These are phyloP conservation scores for Lithobates sylvaticus DNA, from an alignment of 2,797 vertebrate species.

Conservation along the genomic window DNA sequence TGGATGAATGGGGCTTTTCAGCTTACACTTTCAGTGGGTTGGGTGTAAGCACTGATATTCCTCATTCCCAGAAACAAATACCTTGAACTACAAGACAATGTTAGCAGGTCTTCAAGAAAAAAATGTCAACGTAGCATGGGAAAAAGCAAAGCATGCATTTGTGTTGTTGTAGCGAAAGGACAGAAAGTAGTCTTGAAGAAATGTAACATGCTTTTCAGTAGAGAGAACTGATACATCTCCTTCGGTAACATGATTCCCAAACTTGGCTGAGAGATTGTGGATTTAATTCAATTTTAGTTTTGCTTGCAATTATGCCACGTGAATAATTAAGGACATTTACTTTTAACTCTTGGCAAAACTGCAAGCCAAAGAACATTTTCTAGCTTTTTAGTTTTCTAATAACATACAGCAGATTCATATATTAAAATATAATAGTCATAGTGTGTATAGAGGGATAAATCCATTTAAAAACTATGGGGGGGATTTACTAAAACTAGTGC, in stretches of 20 bases:
- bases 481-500: no score
- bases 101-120: slow-evolving; percentile 1
- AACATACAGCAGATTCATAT: no score
- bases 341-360: background rate
- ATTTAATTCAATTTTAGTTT: slow-evolving; percentile 5
- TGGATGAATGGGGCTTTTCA: slow-evolving; percentile 58
- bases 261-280: background rate
- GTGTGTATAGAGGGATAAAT: no score
- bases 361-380: background rate
- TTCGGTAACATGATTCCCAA: slow-evolving; percentile 8
- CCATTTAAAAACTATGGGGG: no score
- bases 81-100: slow-evolving; percentile 29
- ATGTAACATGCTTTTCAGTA: background rate
- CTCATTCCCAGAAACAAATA: slow-evolving; percentile 58
- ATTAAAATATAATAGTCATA: no score
- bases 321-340: background rate
- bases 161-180: slow-evolving; percentile 15
- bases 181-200: slow-evolving; percentile 2
- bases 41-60: slow-evolving; percentile 35
- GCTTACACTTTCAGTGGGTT: slow-evolving; percentile 5
- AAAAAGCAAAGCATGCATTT: slow-evolving; percentile 20
- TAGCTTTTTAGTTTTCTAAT: no score
- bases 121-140: slow-evolving; percentile 21
- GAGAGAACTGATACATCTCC: background rate
- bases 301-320: slow-evolving; percentile 2